Evolutionary conservation across 30 jellyfish, hydroid and myxozoan genomes (phyloP), one percentile per base, ranked within the genome.

Genomic region (Turritopsis dohrnii): DNA sequence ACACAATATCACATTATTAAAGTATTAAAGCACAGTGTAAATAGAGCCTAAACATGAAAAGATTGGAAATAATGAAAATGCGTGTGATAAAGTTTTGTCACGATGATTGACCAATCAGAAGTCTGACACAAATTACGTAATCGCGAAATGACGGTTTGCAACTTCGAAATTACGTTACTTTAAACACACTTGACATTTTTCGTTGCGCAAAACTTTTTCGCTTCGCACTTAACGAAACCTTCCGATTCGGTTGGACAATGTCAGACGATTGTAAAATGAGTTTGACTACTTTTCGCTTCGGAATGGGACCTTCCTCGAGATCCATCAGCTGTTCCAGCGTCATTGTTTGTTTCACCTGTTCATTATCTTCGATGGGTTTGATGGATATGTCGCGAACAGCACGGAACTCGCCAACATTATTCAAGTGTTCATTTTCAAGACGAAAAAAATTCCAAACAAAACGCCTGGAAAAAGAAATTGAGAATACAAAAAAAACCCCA

Each of bases 401-500:
- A 30, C 99, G 94, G 87, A 89, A 94, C 53, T 94, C 79, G 28
- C 99, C 99, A 71, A 95, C 91, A 85, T 94, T 94, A 82, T 94
- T 94, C 85, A 94, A 81, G 82, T 94, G 99, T 83, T 94, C 99
- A 84, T 94, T 94, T 79, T 94, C 99, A 89, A 94, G 71, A 21
- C 99, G 97, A 76, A 94, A 94, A 76, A 89, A 94, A 85, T 94
- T 94, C 99, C 99, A 94, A n/a, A 94, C 95, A 73, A 94, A 89
- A 54, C 99, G 96, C 84, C 99, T 89, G 74, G 71, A 76, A 29
- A 76, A 16, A 21, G n/a, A n/a, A n/a, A n/a, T n/a, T n/a, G n/a
- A n/a, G n/a, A n/a, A n/a, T n/a, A n/a, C n/a, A n/a, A n/a, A n/a
- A n/a, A n/a, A n/a, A n/a, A n/a, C n/a, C n/a, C n/a, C n/a, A n/a